Percentiles rank a stretch among this genome's conserved stretches.
Evolutionary conservation across 2,797 vertebrate genomes (phyloP).

Genomic region (Coreius guichenoti): DNA sequence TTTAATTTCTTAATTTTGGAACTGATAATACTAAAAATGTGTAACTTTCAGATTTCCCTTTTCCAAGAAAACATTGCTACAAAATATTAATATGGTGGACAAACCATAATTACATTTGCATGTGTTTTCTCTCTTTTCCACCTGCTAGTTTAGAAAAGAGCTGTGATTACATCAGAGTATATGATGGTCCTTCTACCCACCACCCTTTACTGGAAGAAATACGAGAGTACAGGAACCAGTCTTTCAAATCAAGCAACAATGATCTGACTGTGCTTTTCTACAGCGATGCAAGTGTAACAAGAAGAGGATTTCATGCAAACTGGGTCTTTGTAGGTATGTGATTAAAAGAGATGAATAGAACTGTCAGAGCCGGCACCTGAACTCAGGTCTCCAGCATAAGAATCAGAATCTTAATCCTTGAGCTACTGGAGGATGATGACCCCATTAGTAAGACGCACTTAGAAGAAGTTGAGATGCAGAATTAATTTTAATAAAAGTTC

Average conservation of each 20-base stretch:
- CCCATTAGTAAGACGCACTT: no score
- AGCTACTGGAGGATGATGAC: no score
- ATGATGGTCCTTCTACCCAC: conserved; percentile 26
- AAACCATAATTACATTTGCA: not conserved
- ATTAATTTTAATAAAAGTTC: no score
- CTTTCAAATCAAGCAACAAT: conserved; percentile 29
- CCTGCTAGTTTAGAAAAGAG: not conserved
- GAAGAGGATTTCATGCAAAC: conserved; percentile 35
- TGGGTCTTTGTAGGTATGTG: conserved; percentile 29
- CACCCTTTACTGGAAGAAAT: conserved; percentile 17
- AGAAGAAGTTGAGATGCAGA: no score
- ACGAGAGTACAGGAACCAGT: not conserved
- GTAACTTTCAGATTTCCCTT: not conserved
- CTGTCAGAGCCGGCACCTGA: no score
- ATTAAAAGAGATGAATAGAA: not conserved
- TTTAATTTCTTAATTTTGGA: not conserved
- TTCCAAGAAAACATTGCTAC: not conserved
- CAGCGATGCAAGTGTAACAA: not conserved
- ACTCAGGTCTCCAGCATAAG: no score
- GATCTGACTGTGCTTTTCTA: conserved; percentile 39
- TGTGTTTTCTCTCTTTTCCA: not conserved
- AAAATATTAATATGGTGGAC: not conserved
- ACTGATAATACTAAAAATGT: not conserved
- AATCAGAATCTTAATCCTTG: no score
- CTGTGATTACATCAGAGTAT: conserved; percentile 36